phyloP scores from a whole-genome alignment of 2,113 vertebrate species.

The Dipodomys merriami region DNA sequence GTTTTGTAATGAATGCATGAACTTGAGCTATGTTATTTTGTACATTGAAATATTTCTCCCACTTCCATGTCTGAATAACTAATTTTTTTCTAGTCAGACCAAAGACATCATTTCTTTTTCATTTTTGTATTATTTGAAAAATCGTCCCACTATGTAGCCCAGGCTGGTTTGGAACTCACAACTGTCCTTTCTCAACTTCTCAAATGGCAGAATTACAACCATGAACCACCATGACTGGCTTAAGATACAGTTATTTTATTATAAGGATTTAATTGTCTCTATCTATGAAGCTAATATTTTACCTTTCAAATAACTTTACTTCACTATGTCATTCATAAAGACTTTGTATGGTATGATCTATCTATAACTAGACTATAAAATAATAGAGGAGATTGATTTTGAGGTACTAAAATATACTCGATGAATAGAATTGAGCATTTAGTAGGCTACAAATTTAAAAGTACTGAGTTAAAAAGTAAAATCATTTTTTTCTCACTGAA shows the following conservation, averaged over 20 bases:
- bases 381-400: not conserved
- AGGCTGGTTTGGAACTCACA: too few relatives aligned
- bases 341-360: not conserved
- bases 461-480: not conserved
- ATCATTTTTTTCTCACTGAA: not conserved
- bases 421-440: not conserved
- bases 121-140: too few relatives aligned
- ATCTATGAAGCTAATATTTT: not conserved
- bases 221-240: too few relatives aligned
- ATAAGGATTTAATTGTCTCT: not conserved
- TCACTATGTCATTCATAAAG: not conserved
- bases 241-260: not conserved
- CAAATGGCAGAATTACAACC: too few relatives aligned
- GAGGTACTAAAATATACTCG: not conserved
- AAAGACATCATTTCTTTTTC: not conserved
- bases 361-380: not conserved
- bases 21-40: too few relatives aligned
- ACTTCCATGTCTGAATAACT: not conserved
- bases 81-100: conserved; percentile 4
- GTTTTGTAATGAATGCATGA: too few relatives aligned
- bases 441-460: not conserved
- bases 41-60: not conserved
- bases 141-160: too few relatives aligned
- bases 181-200: too few relatives aligned
- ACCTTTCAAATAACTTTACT: not conserved